Evolutionary conservation across 2,113 vertebrate species (phyloP).

Genomic region (Gulo gulo): DNA sequence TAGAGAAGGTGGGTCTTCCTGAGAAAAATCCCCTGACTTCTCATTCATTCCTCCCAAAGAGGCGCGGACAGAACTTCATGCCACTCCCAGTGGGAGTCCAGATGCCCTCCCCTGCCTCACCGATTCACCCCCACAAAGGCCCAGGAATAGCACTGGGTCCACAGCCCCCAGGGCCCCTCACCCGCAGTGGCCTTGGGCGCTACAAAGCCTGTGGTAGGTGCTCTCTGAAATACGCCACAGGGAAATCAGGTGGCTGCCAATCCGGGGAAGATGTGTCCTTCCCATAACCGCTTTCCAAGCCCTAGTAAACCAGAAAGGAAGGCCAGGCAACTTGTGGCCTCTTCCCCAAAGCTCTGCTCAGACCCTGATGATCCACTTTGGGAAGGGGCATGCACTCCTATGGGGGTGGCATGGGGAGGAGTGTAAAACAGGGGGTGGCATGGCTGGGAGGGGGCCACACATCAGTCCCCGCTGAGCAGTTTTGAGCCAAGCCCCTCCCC

Average conservation of each 20-base stretch:
- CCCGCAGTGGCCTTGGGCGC: fast-evolving
- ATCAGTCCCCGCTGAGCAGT: neutral
- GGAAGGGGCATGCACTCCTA: neutral
- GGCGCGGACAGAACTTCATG: neutral
- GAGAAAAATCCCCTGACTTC: neutral
- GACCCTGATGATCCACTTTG: neutral
- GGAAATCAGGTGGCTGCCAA: neutral
- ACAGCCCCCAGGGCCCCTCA: fast-evolving
- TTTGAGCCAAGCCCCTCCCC: slow-evolving; percentile 80
- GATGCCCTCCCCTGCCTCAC: neutral
- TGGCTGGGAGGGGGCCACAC: neutral
- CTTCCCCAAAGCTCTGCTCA: neutral
- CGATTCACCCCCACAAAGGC: neutral
- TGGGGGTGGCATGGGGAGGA: neutral
- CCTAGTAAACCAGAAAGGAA: neutral
- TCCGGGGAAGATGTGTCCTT: neutral
- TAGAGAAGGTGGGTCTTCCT: neutral
- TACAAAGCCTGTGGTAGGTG: neutral
- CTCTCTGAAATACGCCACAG: neutral
- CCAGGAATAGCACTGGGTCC: neutral
- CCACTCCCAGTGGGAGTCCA: fast-evolving
- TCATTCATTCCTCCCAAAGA: neutral
- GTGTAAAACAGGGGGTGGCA: neutral
- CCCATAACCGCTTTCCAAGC: neutral
- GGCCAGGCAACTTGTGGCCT: neutral